These are phyloP conservation scores for Batillaria attramentaria DNA, from an alignment of 1,140 invertebrate species.

Conservation along the genomic window DNA sequence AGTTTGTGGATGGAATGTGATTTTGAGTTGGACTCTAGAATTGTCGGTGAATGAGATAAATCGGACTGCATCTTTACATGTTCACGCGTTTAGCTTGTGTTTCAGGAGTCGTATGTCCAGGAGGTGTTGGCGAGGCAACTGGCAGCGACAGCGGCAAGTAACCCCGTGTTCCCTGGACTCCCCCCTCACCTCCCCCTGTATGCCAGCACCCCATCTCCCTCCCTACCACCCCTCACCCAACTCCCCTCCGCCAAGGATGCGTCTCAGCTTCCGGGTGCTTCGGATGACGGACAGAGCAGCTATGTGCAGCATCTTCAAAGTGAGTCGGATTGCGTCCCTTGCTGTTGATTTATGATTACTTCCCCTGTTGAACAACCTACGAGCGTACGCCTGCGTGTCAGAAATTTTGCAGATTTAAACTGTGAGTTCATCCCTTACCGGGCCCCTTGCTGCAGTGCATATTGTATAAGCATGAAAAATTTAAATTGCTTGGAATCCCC, in stretches of 20 bases:
- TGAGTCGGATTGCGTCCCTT: too few relatives aligned
- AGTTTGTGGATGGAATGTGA: too few relatives aligned
- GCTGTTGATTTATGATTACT: too few relatives aligned
- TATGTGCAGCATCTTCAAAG: conserved; percentile 67
- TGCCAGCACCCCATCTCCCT: conserved; percentile 55
- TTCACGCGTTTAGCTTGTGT: background rate
- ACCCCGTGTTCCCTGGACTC: conserved; percentile 64
- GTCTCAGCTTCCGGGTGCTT: conserved; percentile 31
- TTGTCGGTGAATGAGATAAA: too few relatives aligned
- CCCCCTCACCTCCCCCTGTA: conserved; percentile 60
- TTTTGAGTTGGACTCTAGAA: too few relatives aligned
- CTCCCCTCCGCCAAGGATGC: conserved; percentile 55
- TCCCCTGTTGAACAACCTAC: too few relatives aligned
- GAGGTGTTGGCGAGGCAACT: conserved; percentile 64
- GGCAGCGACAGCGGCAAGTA: conserved; percentile 54
- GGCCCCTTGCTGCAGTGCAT: too few relatives aligned
- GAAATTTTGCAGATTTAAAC: too few relatives aligned
- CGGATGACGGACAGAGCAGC: conserved; percentile 49
- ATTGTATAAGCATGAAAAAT: too few relatives aligned
- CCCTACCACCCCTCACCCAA: conserved; percentile 64
- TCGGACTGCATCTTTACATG: background rate
- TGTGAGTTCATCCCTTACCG: too few relatives aligned
- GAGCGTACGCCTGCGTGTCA: too few relatives aligned
- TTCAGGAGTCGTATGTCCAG: conserved; percentile 67
- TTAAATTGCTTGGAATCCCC: too few relatives aligned